Evolutionary conservation across 2,113 vertebrate genomes (phyloP).

Genomic region (Eptesicus fuscus): DNA sequence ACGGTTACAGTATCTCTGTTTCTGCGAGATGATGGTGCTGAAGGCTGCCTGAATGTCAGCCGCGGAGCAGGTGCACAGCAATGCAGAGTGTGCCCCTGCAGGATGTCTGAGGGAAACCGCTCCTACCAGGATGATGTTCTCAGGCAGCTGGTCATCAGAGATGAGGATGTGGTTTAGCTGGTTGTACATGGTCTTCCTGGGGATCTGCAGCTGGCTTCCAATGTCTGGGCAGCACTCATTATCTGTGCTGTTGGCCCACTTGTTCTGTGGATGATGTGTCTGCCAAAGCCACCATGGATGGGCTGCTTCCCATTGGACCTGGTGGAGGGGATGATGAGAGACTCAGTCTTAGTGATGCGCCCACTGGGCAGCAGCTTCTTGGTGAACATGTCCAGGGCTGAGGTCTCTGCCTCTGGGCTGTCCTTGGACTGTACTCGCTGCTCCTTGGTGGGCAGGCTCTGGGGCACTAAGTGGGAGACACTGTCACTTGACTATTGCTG

Average conservation of each 20-base stretch:
- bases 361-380: conserved; percentile 93
- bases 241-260: conserved; percentile 95
- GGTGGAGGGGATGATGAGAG: conserved; percentile 93
- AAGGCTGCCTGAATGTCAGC: conserved; percentile 95
- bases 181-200: conserved; percentile 96
- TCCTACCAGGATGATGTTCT: conserved; percentile 96
- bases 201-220: conserved; percentile 95
- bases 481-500: conserved; percentile 83
- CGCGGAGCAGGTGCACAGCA: conserved; percentile 94
- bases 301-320: conserved; percentile 92
- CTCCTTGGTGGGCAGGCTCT: background rate
- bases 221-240: conserved; percentile 92
- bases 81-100: conserved; percentile 93
- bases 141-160: conserved; percentile 92
- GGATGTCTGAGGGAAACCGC: conserved; percentile 93
- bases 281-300: conserved; percentile 91
- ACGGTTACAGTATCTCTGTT: conserved; percentile 99
- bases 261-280: conserved; percentile 89
- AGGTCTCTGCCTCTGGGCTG: conserved; percentile 88
- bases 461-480: conserved; percentile 82
- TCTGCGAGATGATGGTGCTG: conserved; percentile 95
- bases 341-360: conserved; percentile 96
- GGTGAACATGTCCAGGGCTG: conserved; percentile 90
- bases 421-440: conserved; percentile 74
- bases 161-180: conserved; percentile 96